A percentile compares a stretch with the other conserved stretches of the same genome.
These are phyloP conservation scores for Vanacampus margaritifer DNA, from an alignment of 2,113 vertebrate genomes.

Conservation along the genomic window DNA sequence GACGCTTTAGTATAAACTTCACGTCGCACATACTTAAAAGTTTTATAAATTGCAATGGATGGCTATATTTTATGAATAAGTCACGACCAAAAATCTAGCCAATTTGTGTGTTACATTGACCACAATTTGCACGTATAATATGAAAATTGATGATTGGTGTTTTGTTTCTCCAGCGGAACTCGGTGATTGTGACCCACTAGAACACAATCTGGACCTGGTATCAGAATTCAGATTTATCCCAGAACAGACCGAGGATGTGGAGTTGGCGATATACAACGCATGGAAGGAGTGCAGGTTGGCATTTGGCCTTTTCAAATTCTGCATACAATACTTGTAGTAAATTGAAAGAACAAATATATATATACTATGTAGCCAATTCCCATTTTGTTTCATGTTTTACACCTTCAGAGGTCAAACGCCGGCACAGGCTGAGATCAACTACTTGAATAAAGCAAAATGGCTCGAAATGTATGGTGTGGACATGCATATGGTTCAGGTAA, in stretches of 20 bases:
- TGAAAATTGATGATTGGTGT: not conserved
- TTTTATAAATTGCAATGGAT: not conserved
- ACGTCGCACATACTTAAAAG: no score
- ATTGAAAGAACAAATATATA: no score
- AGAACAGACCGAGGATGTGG: conserved; percentile 89
- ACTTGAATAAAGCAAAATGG: conserved; percentile 99
- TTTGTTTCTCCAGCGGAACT: conserved; percentile 82
- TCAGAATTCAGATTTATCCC: conserved; percentile 95
- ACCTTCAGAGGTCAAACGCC: conserved; percentile 87
- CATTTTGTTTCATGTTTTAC: not conserved
- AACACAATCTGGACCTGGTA: conserved; percentile 87
- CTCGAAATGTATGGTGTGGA: conserved; percentile 99
- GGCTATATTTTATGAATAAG: not conserved
- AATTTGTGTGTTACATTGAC: not conserved
- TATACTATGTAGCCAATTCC: not conserved
- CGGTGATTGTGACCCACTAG: conserved; percentile 89
- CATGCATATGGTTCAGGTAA: conserved; percentile 98
- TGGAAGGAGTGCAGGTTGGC: conserved; percentile 95
- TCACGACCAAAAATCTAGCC: not conserved
- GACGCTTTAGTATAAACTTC: no score
- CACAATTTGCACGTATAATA: not conserved
- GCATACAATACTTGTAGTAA: no score
- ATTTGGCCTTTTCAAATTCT: conserved; percentile 4
- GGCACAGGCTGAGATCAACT: conserved; percentile 96
- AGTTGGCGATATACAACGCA: conserved; percentile 84